Evolutionary conservation across 2,888 invertebrate species (phyloP).

Genomic region (Halictus ligatus): DNA sequence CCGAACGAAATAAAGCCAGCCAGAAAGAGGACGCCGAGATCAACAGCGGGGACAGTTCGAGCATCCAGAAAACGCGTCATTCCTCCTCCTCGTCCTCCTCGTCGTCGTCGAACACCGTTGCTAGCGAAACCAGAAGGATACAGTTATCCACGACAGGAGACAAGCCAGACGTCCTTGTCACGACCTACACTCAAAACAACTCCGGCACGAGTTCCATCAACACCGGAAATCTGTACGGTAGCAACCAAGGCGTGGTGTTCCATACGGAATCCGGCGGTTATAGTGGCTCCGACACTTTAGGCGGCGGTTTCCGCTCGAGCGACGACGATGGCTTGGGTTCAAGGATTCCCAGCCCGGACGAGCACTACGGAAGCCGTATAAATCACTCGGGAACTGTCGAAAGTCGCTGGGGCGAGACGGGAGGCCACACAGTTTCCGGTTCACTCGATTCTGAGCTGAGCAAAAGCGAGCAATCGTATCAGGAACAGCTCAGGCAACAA

Average conservation of each 20-base stretch:
- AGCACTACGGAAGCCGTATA: constrained; percentile 3
- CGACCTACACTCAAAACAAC: constrained; percentile 71
- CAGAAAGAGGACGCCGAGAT: constrained; percentile 58
- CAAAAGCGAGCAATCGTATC: constrained; percentile 43
- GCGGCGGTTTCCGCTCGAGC: constrained; percentile 45
- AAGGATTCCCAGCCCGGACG: constrained; percentile 28
- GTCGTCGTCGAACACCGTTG: constrained; percentile 37
- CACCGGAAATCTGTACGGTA: constrained; percentile 27
- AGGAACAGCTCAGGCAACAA: constrained; percentile 53
- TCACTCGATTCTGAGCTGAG: not conserved
- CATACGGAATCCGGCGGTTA: constrained; percentile 60
- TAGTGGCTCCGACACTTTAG: constrained; percentile 36
- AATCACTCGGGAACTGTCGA: constrained; percentile 46
- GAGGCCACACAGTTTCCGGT: constrained; percentile 15
- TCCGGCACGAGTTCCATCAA: constrained; percentile 54
- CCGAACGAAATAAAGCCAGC: constrained; percentile 54
- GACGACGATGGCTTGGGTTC: constrained; percentile 46
- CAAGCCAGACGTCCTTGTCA: constrained; percentile 62
- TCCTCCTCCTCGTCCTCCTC: constrained; percentile 35
- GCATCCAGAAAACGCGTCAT: constrained; percentile 63
- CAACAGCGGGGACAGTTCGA: constrained; percentile 63
- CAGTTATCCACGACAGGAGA: constrained; percentile 59
- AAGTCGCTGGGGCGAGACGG: constrained; percentile 53
- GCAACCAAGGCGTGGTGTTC: constrained; percentile 58
- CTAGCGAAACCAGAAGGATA: constrained; percentile 54